Base-by-base conservation (phyloP, 2,113 vertebrate species). In the Ochotona curzoniae region DNA sequence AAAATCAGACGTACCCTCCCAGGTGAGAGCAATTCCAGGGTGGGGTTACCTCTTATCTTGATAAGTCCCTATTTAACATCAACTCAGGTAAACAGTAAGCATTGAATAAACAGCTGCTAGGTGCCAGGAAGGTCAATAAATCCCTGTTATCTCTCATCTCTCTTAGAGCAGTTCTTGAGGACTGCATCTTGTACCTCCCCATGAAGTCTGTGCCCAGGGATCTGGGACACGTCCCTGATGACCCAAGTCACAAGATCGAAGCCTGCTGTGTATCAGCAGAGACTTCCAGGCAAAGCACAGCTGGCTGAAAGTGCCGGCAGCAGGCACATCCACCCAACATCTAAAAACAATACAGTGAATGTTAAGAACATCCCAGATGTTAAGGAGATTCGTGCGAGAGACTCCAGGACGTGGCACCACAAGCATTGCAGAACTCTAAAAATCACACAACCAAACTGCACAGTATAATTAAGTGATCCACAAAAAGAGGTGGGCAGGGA, bases 181-280 rank as follows among this genome's bases (percentile, higher is more conserved):
- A 89, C 63, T 49, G 63, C 28, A 90, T 70, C 86, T 83, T 70
- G 38, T 63, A 92, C 30, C 75, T 90, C 89, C 73, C 57, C 49
- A 93, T 92, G 47, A 80, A 95, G 32, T 95, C 78, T 95, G 93
- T 0, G 8, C 70, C 85, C n/a, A 26, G 61, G 89, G 93, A 91
- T 75, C 21, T 71, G 57, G 78, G 81, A 87, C 80, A 74, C 1
- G 0, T 90, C 89, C 49, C 96, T 63, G 15, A 87, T 47, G 93
- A 88, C 35, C 35, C 63, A 67, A 70, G 86, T 97, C 89, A 90
- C 67, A 83, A 87, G 74, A 87, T 44, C 3, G 38, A 44, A 80
- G 54, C 47, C 14, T 60, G 21, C 57, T 69, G 28, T 21, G 32
- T 30, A 79, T 44, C 32, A 54, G 71, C 21, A 64, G n/a, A 88